phyloP scores from a whole-genome alignment of 2,888 invertebrate genomes.

The Acleris emargana region DNA sequence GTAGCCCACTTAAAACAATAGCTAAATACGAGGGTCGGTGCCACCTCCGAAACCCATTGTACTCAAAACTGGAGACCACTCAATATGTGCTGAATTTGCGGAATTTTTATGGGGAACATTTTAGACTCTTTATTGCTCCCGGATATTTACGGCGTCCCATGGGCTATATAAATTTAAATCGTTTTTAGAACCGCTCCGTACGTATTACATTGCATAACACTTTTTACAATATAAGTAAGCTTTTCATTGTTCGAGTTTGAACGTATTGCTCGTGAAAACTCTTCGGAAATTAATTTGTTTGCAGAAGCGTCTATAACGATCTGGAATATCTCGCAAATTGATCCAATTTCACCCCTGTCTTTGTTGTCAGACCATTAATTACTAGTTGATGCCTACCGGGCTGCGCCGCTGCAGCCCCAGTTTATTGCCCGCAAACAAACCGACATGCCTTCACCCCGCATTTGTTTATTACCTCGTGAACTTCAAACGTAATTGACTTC shows the following conservation, averaged over 20 bases:
- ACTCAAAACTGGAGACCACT: constrained; percentile 74
- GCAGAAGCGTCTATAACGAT: constrained; percentile 56
- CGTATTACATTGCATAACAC: constrained; percentile 28
- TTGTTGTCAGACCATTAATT: constrained; percentile 75
- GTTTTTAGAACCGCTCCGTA: constrained; percentile 57
- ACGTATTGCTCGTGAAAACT: neutral
- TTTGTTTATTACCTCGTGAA: constrained; percentile 72
- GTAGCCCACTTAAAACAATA: constrained; percentile 82
- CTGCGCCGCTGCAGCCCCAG: constrained; percentile 57
- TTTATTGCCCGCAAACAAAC: constrained; percentile 80
- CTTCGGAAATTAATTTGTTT: constrained; percentile 41
- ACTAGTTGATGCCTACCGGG: constrained; percentile 64
- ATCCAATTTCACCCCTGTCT: constrained; percentile 76
- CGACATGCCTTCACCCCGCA: constrained; percentile 69
- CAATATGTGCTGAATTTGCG: constrained; percentile 79
- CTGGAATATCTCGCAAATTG: constrained; percentile 75
- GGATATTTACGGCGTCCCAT: constrained; percentile 70
- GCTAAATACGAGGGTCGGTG: constrained; percentile 76
- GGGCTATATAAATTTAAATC: constrained; percentile 63
- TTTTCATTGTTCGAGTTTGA: constrained; percentile 6
- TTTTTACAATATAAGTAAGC: neutral
- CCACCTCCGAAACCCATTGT: constrained; percentile 59
- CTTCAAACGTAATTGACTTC: constrained; percentile 65
- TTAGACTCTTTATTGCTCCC: constrained; percentile 68
- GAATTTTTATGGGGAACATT: constrained; percentile 71